Conservation (phyloP, 2,113 vertebrate species). For the Indri indri region DNA sequence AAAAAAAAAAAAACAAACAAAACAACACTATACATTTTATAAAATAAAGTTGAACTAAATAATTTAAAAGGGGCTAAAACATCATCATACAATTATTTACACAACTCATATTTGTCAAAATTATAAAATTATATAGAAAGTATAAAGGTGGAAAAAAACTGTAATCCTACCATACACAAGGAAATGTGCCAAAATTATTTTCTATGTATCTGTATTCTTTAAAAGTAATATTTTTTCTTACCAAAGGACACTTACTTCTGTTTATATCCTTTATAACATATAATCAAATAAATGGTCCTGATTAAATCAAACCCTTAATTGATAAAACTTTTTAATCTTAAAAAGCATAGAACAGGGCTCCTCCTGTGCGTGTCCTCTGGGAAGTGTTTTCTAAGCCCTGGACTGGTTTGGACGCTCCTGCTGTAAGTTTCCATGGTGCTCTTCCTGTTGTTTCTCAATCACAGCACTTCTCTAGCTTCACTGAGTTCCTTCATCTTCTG, state of each 20-base stretch:
- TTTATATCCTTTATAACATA: not conserved
- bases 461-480: not conserved
- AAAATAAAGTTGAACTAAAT: constrained; percentile 4
- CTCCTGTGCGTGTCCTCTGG: not conserved
- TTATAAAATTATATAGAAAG: not conserved
- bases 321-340: constrained; percentile 3
- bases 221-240: constrained; percentile 10
- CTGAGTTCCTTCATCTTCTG: not conserved
- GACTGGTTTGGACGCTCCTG: not conserved
- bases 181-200: constrained; percentile 38
- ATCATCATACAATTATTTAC: not conserved
- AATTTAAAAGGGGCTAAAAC: not conserved
- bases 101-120: not conserved
- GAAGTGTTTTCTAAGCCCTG: not conserved
- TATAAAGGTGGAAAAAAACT: not conserved
- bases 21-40: not conserved
- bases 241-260: constrained; percentile 1
- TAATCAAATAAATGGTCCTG: not conserved
- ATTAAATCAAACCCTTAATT: not conserved
- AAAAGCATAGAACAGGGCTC: not conserved
- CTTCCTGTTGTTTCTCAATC: not conserved
- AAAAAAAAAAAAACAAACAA: not conserved
- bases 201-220: not conserved
- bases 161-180: not conserved
- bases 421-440: not conserved